These are phyloP conservation scores for Ophion obscuratus DNA, from an alignment of 2,888 invertebrate genomes.

Conservation along the genomic window DNA sequence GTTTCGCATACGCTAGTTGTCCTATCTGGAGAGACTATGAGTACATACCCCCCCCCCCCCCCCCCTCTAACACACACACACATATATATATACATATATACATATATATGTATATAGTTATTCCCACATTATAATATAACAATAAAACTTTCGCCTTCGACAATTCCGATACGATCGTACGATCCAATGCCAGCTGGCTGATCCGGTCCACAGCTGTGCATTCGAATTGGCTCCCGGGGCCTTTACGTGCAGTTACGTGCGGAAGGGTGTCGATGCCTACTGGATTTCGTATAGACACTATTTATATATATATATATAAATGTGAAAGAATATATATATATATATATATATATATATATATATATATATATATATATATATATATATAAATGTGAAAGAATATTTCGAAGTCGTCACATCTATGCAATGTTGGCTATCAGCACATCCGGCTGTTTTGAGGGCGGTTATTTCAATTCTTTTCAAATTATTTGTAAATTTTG, in stretches of 20 bases:
- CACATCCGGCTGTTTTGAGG: neutral
- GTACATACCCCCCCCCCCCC: neutral
- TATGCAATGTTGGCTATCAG: neutral
- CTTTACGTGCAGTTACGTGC: neutral
- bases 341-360: too few species aligned
- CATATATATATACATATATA: too few species aligned
- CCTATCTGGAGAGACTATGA: neutral
- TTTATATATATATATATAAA: too few species aligned
- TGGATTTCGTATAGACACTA: too few species aligned
- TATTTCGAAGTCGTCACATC: neutral
- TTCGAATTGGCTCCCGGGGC: constrained; percentile 12
- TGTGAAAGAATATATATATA: too few species aligned
- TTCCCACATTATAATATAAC: constrained; percentile 45
- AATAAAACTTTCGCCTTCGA: constrained; percentile 52
- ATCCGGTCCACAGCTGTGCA: constrained; percentile 42
- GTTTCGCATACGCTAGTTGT: neutral
- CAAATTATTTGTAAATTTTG: too few species aligned
- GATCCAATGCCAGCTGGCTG: constrained; percentile 31
- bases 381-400: neutral
- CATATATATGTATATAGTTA: neutral
- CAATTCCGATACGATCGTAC: constrained; percentile 29
- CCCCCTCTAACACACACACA: too few species aligned
- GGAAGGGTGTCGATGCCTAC: constrained; percentile 17
- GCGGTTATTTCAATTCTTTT: neutral
- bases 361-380: too few species aligned